A percentile compares a stretch with the other conserved stretches of the same genome.
Evolutionary conservation across 2,797 vertebrate genomes (phyloP).

Genomic region (Falco cherrug): DNA sequence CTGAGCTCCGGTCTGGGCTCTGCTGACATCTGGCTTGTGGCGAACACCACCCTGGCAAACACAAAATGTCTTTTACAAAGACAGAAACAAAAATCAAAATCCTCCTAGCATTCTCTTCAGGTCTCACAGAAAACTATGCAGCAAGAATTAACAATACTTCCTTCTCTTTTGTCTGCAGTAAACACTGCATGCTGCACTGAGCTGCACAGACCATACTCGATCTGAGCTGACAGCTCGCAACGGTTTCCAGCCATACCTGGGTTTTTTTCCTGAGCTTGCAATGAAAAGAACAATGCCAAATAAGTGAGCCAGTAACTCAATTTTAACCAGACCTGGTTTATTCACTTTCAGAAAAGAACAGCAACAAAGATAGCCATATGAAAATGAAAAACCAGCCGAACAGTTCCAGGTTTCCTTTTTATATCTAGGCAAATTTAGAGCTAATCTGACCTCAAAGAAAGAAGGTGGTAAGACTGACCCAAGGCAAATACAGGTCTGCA

Average conservation of each 20-base stretch:
- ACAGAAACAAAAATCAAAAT: background rate
- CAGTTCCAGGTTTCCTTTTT: background rate
- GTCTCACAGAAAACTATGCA: background rate
- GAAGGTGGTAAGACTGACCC: background rate
- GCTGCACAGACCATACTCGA: background rate
- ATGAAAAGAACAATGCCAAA: background rate
- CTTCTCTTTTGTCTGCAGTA: conserved; percentile 5
- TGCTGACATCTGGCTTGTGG: background rate
- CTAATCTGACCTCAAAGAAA: background rate
- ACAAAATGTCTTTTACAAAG: background rate
- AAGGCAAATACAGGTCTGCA: background rate
- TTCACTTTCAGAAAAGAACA: background rate
- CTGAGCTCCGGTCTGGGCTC: background rate
- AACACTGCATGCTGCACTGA: background rate
- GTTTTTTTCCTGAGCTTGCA: background rate
- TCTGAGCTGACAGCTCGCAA: conserved; percentile 43
- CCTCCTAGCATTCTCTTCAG: background rate
- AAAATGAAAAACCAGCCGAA: background rate
- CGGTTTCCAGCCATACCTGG: background rate
- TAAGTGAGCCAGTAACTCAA: background rate
- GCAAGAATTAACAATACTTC: conserved; percentile 9
- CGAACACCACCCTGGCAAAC: background rate
- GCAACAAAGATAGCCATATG: background rate
- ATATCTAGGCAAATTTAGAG: background rate
- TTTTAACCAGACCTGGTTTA: background rate